Conservation (phyloP, 2,797 vertebrate species). For the Xenops minutus region DNA sequence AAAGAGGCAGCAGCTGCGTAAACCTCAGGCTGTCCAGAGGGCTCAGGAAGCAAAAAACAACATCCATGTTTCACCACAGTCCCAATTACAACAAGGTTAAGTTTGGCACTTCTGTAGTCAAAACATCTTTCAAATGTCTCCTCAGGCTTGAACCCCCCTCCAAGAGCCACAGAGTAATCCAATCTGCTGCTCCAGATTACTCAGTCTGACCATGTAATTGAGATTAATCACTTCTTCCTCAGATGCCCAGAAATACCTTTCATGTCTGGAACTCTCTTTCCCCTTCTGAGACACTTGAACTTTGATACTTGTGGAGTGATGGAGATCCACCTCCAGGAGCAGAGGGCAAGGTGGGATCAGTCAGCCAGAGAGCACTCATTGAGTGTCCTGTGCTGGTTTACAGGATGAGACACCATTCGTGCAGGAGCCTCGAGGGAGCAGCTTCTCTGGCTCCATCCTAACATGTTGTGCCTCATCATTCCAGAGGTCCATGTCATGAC, state of each 20-base stretch:
- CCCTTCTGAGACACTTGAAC: not conserved
- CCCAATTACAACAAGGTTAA: slow-evolving; percentile 46
- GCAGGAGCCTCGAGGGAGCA: not conserved
- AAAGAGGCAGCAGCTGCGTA: slow-evolving; percentile 22
- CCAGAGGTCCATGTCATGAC: fast-evolving
- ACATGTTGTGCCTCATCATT: fast-evolving
- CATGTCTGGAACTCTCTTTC: slow-evolving; percentile 24
- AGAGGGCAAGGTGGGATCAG: not conserved
- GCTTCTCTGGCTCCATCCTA: not conserved
- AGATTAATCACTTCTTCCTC: slow-evolving; percentile 63
- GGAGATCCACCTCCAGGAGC: not conserved
- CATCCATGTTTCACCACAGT: slow-evolving; percentile 35
- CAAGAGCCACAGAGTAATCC: slow-evolving; percentile 26
- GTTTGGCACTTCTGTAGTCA: slow-evolving; percentile 63
- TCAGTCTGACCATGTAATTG: slow-evolving; percentile 39
- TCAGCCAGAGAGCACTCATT: not conserved
- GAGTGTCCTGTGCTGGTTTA: fast-evolving
- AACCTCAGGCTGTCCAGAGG: not conserved
- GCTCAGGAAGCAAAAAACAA: slow-evolving; percentile 48
- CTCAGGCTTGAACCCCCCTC: not conserved
- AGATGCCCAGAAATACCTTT: slow-evolving; percentile 32
- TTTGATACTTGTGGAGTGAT: not conserved
- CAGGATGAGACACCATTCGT: fast-evolving
- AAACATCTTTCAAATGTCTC: slow-evolving; percentile 52
- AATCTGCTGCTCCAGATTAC: slow-evolving; percentile 47